Evolutionary conservation across 92 coral and sea anemone species (phyloP).

Genomic region (Epizoanthus rinbou): DNA sequence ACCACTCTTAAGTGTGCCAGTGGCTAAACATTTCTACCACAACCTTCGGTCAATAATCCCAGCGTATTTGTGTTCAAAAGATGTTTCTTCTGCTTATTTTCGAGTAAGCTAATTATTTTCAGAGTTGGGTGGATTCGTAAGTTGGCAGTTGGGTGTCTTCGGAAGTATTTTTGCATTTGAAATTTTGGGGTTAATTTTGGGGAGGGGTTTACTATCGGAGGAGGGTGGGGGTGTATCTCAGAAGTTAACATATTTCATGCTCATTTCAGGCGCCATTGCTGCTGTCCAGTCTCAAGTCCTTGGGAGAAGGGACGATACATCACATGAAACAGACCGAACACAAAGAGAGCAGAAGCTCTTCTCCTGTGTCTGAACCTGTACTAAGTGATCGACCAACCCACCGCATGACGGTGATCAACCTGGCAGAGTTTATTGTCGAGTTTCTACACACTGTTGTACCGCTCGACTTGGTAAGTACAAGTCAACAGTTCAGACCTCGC

Average conservation of each 20-base stretch:
- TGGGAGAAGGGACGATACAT: conserved; percentile 74
- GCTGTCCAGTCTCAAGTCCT: conserved; percentile 51
- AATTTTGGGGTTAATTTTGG: neutral
- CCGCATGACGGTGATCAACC: conserved; percentile 71
- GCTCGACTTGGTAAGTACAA: conserved; percentile 71
- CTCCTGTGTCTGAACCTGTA: neutral
- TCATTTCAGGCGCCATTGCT: conserved; percentile 64
- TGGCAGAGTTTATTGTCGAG: conserved; percentile 70
- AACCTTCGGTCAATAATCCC: too few relatives aligned
- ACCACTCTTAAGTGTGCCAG: too few relatives aligned
- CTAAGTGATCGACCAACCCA: conserved; percentile 52
- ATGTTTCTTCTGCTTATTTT: too few relatives aligned
- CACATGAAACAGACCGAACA: conserved; percentile 60
- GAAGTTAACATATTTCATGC: neutral
- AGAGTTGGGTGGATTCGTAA: too few relatives aligned
- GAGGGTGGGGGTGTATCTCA: neutral
- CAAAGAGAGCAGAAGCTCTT: conserved; percentile 13
- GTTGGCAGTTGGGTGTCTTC: too few relatives aligned
- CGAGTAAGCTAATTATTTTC: too few relatives aligned
- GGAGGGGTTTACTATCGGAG: neutral
- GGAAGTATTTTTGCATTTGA: too few relatives aligned
- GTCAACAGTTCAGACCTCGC: too few relatives aligned
- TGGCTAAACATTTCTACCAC: too few relatives aligned
- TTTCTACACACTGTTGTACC: conserved; percentile 76
- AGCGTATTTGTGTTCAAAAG: too few relatives aligned